These are phyloP conservation scores for Triplophysa bombifrons DNA, from an alignment of 2,797 vertebrate genomes.

Conservation along the genomic window DNA sequence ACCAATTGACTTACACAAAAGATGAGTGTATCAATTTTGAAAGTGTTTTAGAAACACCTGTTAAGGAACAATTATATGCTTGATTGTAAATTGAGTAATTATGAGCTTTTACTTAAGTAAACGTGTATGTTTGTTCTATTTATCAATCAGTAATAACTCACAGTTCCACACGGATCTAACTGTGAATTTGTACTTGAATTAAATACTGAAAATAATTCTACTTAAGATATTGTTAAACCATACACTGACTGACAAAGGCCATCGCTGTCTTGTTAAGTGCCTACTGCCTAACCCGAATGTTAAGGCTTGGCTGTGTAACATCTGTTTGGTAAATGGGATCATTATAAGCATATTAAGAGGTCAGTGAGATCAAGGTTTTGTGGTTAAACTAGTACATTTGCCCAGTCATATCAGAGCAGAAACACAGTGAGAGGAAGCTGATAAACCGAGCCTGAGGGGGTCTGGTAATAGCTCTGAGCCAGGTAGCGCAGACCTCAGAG, in stretches of 20 bases:
- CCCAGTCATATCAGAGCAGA: conserved; percentile 77
- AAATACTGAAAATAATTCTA: neutral
- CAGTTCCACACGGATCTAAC: neutral
- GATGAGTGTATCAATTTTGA: neutral
- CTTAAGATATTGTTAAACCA: neutral
- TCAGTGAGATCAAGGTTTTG: conserved; percentile 81
- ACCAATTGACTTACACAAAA: neutral
- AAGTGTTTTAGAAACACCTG: neutral
- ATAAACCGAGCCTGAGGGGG: conserved; percentile 85
- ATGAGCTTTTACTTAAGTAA: neutral
- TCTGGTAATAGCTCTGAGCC: conserved; percentile 84
- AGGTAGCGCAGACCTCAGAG: conserved; percentile 78
- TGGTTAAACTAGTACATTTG: conserved; percentile 84
- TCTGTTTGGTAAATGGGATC: conserved; percentile 82
- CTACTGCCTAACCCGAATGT: conserved; percentile 13
- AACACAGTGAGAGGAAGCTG: conserved; percentile 63
- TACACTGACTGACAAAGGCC: neutral
- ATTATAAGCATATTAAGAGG: conserved; percentile 89
- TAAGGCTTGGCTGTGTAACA: conserved; percentile 59
- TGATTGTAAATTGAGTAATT: neutral
- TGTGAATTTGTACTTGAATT: neutral
- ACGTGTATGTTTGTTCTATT: neutral
- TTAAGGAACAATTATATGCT: neutral
- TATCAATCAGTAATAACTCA: neutral
- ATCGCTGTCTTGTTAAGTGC: conserved; percentile 7